phyloP scores from a whole-genome alignment of 2,888 invertebrate genomes.

The Coelogynopora nodosa region DNA sequence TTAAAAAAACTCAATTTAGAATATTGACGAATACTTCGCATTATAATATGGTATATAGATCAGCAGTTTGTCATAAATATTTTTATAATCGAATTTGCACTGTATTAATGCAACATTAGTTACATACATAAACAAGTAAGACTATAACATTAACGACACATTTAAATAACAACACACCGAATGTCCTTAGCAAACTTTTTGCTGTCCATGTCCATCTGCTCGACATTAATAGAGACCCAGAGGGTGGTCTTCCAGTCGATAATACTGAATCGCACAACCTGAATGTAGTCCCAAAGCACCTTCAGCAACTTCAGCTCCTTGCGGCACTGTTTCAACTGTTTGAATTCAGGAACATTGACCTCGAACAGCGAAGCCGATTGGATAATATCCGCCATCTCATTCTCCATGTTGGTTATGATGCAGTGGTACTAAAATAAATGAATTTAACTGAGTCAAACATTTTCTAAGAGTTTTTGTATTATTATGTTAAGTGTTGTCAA shows the following conservation, averaged over 20 bases:
- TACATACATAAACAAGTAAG: too few relatives aligned
- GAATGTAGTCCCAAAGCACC: slow-evolving; percentile 91
- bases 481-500: too few relatives aligned
- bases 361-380: slow-evolving; percentile 88
- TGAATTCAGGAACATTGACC: slow-evolving; percentile 89
- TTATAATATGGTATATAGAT: too few relatives aligned
- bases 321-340: slow-evolving; percentile 81
- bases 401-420: slow-evolving; percentile 76
- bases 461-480: background rate
- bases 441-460: background rate
- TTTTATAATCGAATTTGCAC: too few relatives aligned
- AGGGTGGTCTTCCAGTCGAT: slow-evolving; percentile 95
- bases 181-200: slow-evolving; percentile 84
- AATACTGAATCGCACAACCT: slow-evolving; percentile 81
- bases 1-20: too few relatives aligned
- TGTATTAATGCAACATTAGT: too few relatives aligned
- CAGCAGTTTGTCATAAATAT: too few relatives aligned
- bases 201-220: slow-evolving; percentile 96
- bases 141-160: too few relatives aligned
- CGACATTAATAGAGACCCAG: slow-evolving; percentile 92
- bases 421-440: slow-evolving; percentile 67
- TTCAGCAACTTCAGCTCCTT: slow-evolving; percentile 74
- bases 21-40: too few relatives aligned
- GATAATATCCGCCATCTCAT: slow-evolving; percentile 78
- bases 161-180: too few relatives aligned